Evolutionary conservation across 2,888 invertebrate genomes (phyloP).

Genomic region (Lasioglossum zephyrum): DNA sequence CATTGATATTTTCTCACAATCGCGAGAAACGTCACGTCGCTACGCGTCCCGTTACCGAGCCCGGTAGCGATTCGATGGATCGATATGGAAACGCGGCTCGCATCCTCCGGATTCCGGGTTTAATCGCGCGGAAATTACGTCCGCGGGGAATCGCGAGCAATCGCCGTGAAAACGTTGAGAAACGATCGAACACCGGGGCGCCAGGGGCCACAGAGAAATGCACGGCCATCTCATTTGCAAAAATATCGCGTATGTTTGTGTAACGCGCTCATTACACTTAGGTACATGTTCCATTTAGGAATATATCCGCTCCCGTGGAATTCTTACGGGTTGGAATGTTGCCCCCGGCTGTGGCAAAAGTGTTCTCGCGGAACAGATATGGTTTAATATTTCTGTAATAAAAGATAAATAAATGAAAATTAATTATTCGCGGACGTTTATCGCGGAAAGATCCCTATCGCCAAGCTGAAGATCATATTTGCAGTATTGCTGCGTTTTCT

Average conservation of each 20-base stretch:
- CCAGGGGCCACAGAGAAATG: background rate
- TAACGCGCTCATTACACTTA: background rate
- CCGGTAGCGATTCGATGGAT: background rate
- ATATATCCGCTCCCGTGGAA: background rate
- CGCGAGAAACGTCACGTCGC: background rate
- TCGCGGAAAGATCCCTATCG: background rate
- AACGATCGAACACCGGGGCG: background rate
- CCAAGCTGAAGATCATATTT: background rate
- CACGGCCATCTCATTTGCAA: background rate
- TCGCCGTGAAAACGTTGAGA: background rate
- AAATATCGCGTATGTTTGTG: background rate
- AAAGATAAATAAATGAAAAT: background rate
- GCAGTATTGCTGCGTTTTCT: background rate
- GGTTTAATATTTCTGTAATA: background rate
- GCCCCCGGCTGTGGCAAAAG: background rate
- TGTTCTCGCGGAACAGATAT: background rate
- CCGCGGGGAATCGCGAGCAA: background rate
- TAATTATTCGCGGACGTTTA: background rate
- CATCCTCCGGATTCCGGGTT: conserved; percentile 31
- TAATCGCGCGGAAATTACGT: conserved; percentile 27
- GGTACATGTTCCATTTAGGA: background rate
- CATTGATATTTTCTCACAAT: background rate
- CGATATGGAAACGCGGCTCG: background rate
- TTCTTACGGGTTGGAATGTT: background rate
- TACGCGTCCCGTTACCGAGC: background rate